Base-by-base conservation (phyloP, 2,113 vertebrate species). In the Paramormyrops kingsleyae region DNA sequence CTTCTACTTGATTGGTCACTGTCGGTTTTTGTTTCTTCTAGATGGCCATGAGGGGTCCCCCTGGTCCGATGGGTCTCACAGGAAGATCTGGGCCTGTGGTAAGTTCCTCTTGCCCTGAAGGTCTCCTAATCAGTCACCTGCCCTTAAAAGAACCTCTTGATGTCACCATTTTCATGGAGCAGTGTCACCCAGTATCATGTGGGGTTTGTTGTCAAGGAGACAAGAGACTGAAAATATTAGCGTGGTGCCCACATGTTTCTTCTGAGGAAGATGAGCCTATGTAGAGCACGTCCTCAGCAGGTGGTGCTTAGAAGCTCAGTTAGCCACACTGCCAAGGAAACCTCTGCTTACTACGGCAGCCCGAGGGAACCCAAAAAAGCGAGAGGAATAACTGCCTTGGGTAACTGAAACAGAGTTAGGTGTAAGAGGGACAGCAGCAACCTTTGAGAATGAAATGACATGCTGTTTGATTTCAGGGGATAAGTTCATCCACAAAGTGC, bases 31-130 rank as follows among this genome's bases (percentile, higher is more conserved):
- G 87, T 89, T 74, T 59, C 92, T 91, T 93, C 89, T 94, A 99
- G 99, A 97, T 99, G 94, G 98, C 99, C 50, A 97, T 99, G 96
- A 96, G 98, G 93, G 99, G 99, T 89, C 96, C 98, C 2, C 93
- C 98, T 35, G 99, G 99, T 92, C 98, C 99, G 8, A 99, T 99
- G 98, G 99, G 99, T 93, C 94, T 99, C 91, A 99, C 99, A 46
- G 99, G 99, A 97, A 96, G 99, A 95, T 97, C 98, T 1, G 99
- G 99, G 83, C 98, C 98, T 92, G 97, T 99, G 97, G 98, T 99
- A 97, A 94, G 98, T 97, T 66, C 35, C 77, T 59, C 44, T 3
- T 46, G 47, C 39, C 44, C 44, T 17, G n/a, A 10, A 46, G 42
- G 9, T 39, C 42, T 44, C 77, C 77, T 80, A 35, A 80, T 44